Conservation (phyloP, 2,797 vertebrate genomes). For the Myiothlypis coronata region DNA sequence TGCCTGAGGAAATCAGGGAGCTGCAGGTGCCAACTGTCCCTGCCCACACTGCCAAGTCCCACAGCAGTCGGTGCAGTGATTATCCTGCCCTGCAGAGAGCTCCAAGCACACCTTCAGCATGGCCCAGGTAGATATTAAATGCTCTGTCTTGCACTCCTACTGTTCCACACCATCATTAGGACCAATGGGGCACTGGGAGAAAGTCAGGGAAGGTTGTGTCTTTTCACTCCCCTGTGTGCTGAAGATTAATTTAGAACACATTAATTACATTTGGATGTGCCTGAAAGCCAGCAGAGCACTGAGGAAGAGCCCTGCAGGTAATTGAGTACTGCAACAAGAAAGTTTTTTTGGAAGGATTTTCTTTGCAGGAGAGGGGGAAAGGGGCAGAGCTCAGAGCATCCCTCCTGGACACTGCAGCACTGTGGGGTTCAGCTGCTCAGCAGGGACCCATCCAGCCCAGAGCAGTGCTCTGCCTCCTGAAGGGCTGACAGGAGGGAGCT, state of each 20-base stretch:
- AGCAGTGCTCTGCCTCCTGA: background rate
- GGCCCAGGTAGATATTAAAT: background rate
- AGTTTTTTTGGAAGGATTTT: background rate
- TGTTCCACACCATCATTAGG: background rate
- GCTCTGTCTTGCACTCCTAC: background rate
- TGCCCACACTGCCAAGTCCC: background rate
- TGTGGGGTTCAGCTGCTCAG: background rate
- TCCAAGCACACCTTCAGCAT: background rate
- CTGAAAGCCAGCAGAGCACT: background rate
- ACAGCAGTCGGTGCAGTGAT: background rate
- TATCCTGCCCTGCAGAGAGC: background rate
- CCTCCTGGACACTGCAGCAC: background rate
- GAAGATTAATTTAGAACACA: conserved; percentile 45
- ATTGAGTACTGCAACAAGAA: background rate
- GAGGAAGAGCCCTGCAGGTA: background rate
- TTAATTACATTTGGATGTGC: conserved; percentile 56
- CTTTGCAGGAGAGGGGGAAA: background rate
- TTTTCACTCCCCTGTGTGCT: background rate
- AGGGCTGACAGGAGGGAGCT: background rate
- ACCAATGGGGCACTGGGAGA: background rate
- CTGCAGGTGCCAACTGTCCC: background rate
- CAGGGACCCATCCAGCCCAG: background rate
- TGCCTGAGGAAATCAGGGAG: background rate
- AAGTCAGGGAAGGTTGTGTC: background rate
- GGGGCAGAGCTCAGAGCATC: background rate